Conservation (phyloP, 2,113 vertebrate species). For the Psophia crepitans region DNA sequence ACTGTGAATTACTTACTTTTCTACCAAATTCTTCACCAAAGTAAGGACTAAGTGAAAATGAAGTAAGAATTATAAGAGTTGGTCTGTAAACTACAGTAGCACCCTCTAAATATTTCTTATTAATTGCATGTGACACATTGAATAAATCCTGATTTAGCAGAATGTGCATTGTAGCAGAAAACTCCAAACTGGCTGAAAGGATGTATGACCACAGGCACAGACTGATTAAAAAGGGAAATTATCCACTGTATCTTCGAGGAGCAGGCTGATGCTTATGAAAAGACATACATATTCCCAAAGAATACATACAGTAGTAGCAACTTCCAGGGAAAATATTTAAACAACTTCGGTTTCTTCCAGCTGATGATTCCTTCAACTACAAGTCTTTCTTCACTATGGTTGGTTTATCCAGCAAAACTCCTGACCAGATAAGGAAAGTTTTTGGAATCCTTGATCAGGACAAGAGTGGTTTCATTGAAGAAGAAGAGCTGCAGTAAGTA, state of each 20-base stretch:
- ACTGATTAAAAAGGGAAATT: not conserved
- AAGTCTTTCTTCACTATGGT: slow-evolving; percentile 81
- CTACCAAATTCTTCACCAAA: not conserved
- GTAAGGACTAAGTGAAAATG: not conserved
- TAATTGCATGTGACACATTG: not conserved
- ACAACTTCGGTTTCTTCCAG: slow-evolving; percentile 62
- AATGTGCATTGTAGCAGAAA: not conserved
- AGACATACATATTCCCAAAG: not conserved
- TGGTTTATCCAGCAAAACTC: slow-evolving; percentile 76
- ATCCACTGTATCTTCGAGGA: not conserved
- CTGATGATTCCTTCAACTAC: slow-evolving; percentile 80
- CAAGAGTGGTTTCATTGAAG: slow-evolving; percentile 84
- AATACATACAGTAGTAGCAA: not conserved
- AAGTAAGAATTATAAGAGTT: not conserved
- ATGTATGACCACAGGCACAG: not conserved
- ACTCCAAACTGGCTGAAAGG: not conserved
- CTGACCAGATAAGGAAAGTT: slow-evolving; percentile 76
- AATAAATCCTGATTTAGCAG: not conserved
- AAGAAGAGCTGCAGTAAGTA: slow-evolving; percentile 83
- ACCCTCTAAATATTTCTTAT: not conserved
- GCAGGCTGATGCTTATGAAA: not conserved
- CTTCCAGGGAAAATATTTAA: not conserved
- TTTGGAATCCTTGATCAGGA: slow-evolving; percentile 85
- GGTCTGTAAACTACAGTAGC: not conserved
- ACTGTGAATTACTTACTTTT: not conserved